A percentile compares a stretch with the other conserved stretches of the same genome.
phyloP scores from a whole-genome alignment of 2,888 invertebrate species.

The Gymnocheta viridis region DNA sequence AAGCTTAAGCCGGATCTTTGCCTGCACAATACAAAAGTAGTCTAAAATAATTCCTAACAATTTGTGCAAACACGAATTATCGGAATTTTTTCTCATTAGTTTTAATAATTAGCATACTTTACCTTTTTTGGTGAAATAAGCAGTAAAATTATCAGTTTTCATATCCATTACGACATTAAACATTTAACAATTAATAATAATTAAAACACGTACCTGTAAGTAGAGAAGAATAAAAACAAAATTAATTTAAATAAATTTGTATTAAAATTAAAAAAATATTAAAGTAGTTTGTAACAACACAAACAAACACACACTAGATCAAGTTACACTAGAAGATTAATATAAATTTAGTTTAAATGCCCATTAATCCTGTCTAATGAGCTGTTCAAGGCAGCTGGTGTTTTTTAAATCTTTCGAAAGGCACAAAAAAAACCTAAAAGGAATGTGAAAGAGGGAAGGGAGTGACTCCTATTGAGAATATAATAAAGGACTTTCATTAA shows the following conservation, averaged over 20 bases:
- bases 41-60: not conserved
- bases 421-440: not conserved
- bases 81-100: constrained; percentile 1
- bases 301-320: not conserved
- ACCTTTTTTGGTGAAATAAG: not conserved
- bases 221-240: constrained; percentile 27
- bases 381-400: constrained; percentile 64
- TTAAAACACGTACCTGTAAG: constrained; percentile 62
- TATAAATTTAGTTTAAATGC: constrained; percentile 57
- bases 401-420: not conserved
- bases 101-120: not conserved
- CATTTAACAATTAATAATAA: constrained; percentile 46
- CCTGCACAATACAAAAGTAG: no score
- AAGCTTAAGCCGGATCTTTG: no score
- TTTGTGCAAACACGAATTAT: not conserved
- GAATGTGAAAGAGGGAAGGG: not conserved
- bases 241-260: constrained; percentile 63
- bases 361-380: constrained; percentile 67
- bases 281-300: not conserved
- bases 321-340: constrained; percentile 42
- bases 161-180: constrained; percentile 43
- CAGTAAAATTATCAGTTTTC: constrained; percentile 19
- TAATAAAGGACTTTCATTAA: constrained; percentile 33
- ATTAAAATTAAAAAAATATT: constrained; percentile 40
- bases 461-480: not conserved